Percentiles rank a stretch among this genome's conserved stretches.
Evolutionary conservation across 2,888 invertebrate species (phyloP).

Genomic region (Amiota mariae): DNA sequence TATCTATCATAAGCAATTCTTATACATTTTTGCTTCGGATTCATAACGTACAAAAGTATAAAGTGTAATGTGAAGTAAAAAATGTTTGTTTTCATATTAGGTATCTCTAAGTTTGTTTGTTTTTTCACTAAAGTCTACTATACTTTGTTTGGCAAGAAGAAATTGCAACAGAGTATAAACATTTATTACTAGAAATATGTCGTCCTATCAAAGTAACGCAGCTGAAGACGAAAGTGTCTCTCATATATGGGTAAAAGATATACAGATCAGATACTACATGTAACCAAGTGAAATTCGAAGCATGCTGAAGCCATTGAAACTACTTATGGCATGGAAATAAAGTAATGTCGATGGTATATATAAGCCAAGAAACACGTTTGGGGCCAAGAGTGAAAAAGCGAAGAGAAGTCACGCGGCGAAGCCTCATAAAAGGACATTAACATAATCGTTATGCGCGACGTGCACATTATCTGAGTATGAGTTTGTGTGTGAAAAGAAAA

Average conservation of each 20-base stretch:
- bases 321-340: conserved; percentile 67
- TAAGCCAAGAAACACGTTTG: conserved; percentile 57
- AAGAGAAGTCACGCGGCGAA: conserved; percentile 32
- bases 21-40: no score
- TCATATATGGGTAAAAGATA: not conserved
- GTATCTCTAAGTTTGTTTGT: no score
- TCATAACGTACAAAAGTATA: no score
- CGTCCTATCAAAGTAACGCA: conserved; percentile 35
- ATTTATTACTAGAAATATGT: conserved; percentile 63
- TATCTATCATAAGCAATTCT: no score
- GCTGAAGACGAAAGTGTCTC: conserved; percentile 18
- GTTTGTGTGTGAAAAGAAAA: not conserved
- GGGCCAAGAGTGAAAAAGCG: conserved; percentile 48
- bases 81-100: not conserved
- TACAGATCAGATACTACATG: not conserved
- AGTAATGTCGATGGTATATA: conserved; percentile 53
- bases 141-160: conserved; percentile 7
- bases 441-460: conserved; percentile 66
- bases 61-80: not conserved
- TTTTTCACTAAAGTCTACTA: conserved; percentile 10
- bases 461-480: conserved; percentile 57
- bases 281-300: not conserved
- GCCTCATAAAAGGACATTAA: conserved; percentile 53
- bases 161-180: conserved; percentile 4
- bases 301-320: conserved; percentile 59